Conservation (phyloP, 1,140 invertebrate species). For the Atta texana region DNA sequence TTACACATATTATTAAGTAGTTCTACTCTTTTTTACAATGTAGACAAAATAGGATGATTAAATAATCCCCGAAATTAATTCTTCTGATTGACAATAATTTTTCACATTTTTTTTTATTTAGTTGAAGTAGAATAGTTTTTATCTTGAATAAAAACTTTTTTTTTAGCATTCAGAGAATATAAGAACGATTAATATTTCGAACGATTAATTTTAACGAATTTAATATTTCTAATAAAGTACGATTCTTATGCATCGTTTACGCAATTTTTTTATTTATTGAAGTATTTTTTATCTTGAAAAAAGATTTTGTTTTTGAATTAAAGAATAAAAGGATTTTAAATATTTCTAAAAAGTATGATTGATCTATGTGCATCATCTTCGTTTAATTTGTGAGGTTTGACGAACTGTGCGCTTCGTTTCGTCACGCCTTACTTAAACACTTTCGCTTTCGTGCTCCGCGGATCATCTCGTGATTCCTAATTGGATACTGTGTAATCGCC, state of each 20-base stretch:
- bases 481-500: conserved; percentile 39
- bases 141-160: neutral
- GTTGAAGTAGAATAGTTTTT: neutral
- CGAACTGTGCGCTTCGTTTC: neutral
- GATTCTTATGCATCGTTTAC: too few relatives aligned
- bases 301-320: too few relatives aligned
- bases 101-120: conserved; percentile 3
- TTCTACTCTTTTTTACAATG: too few relatives aligned
- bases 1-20: too few relatives aligned
- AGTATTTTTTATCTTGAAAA: neutral
- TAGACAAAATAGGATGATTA: neutral
- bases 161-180: neutral
- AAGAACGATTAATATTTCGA: neutral
- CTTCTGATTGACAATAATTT: neutral
- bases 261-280: neutral
- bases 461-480: conserved; percentile 54
- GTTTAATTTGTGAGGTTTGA: neutral
- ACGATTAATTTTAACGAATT: too few relatives aligned
- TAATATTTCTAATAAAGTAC: neutral
- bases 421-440: conserved; percentile 51
- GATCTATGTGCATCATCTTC: neutral
- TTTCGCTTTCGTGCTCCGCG: conserved; percentile 53
- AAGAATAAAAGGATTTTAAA: neutral
- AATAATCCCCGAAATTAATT: neutral
- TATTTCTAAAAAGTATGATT: neutral